These are phyloP conservation scores for Eulithis prunata DNA, from an alignment of 2,888 invertebrate species.

Conservation along the genomic window DNA sequence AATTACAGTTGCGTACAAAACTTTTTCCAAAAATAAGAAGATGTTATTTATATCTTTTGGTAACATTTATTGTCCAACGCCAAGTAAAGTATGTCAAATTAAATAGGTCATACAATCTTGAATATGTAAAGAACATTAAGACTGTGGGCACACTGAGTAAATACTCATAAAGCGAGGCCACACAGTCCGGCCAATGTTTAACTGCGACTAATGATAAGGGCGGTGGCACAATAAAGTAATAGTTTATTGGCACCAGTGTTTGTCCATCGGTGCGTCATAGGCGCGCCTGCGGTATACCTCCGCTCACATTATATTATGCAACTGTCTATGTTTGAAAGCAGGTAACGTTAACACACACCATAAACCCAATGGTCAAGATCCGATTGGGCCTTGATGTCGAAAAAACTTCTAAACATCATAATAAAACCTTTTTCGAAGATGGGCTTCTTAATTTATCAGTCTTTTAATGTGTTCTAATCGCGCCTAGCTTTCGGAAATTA, in stretches of 20 bases:
- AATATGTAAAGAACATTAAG: conserved; percentile 25
- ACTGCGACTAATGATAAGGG: conserved; percentile 67
- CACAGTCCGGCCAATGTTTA: conserved; percentile 54
- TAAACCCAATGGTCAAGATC: not conserved
- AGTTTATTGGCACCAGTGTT: conserved; percentile 74
- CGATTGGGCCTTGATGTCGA: too few species aligned
- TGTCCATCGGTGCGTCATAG: conserved; percentile 74
- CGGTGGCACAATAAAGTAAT: conserved; percentile 77
- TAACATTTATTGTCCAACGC: not conserved
- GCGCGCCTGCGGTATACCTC: conserved; percentile 58
- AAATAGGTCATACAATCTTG: not conserved
- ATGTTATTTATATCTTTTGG: too few species aligned
- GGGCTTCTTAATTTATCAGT: too few species aligned
- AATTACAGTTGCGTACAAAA: too few species aligned
- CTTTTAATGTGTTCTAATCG: too few species aligned
- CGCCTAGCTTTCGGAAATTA: too few species aligned
- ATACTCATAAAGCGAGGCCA: conserved; percentile 60
- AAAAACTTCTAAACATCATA: too few species aligned
- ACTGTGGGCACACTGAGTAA: conserved; percentile 44
- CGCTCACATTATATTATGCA: conserved; percentile 39
- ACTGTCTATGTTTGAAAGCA: conserved; percentile 15
- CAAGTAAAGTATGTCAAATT: not conserved
- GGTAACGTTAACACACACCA: not conserved
- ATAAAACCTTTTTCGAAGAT: too few species aligned
- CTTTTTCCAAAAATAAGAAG: too few species aligned